Percentiles rank a stretch among this genome's conserved stretches.
phyloP scores from a whole-genome alignment of 2,113 vertebrate genomes.

The Colinus virginianus region DNA sequence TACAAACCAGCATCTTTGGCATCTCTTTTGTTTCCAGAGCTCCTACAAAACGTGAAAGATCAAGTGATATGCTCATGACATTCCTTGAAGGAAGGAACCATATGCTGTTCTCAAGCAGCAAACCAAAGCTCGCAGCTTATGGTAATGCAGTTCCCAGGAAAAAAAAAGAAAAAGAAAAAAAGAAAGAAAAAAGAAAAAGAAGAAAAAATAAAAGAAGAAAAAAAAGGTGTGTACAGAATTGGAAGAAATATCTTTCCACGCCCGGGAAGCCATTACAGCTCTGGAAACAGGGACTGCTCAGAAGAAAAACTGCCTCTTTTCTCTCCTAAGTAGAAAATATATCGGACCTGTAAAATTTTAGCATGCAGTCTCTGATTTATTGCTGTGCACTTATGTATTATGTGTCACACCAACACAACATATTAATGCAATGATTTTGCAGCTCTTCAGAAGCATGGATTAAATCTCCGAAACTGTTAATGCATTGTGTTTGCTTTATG shows the following conservation, averaged over 20 bases:
- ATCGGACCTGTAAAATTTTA: not conserved
- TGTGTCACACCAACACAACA: not conserved
- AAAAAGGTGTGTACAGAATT: not conserved
- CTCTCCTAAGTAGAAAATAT: not conserved
- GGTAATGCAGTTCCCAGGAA: not conserved
- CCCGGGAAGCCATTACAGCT: not conserved
- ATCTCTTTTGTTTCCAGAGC: slow-evolving; percentile 24
- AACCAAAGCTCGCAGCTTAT: not conserved
- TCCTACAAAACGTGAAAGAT: slow-evolving; percentile 13
- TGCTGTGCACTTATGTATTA: not conserved
- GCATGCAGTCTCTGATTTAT: not conserved
- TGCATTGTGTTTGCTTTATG: not conserved
- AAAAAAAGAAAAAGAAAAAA: not conserved
- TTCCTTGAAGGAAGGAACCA: slow-evolving; percentile 29
- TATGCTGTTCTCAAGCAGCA: slow-evolving; percentile 1
- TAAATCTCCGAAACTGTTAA: not conserved
- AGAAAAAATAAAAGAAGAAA: not conserved
- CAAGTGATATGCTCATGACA: slow-evolving; percentile 31
- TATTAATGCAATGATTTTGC: not conserved
- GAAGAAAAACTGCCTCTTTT: not conserved
- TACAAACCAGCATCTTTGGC: not conserved
- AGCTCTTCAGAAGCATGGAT: not conserved
- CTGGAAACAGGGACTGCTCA: not conserved
- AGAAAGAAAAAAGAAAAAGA: not conserved
- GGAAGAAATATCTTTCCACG: not conserved